Evolutionary conservation across 2,113 vertebrate genomes (phyloP), one percentile per base, ranked within the genome.

Genomic region (Nipponia nippon): DNA sequence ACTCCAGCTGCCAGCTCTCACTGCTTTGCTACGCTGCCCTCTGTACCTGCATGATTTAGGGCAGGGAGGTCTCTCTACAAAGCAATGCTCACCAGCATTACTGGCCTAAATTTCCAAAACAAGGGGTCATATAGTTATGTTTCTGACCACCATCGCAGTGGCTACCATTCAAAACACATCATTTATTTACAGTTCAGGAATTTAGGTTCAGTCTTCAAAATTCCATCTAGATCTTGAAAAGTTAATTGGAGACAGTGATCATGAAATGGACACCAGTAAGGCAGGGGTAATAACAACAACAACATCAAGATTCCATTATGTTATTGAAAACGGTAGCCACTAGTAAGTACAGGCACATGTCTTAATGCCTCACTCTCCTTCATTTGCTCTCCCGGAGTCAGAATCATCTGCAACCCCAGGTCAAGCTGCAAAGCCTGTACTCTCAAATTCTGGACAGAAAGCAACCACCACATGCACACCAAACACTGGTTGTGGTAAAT

Each of bases 11-110:
- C 30, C 62, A 46, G 52, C 30, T 63, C 30, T 73, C 50, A 10
- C 23, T 22, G 19, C 34, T 42, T 49, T 0, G 0, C 16, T 66
- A 6, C 5, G 8, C 40, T 65, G 63, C 30, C 4, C 17, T 62
- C 22, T 10, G 20, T 17, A 46, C 22, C 61, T 10, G 38, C 27
- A 63, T 0, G 2, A 62, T 9, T 49, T 5, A 38, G 23, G 20
- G n/a, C 21, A 65, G 12, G 53, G 79, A 85, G 17, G 15, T 18
- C 83, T 80, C 34, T 38, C 16, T 61, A 49, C 27, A 56, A 62
- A 87, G 27, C 36, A 49, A 40, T 20, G 13, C 7, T 69, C 23
- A 20, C 8, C 36, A 62, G 52, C 25, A 83, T 10, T 40, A 73
- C 30, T 12, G 17, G 21, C 11, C 25, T 67, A 16, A 42, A 69